phyloP scores from a whole-genome alignment of 2,113 vertebrate genomes.

The Bujurquina vittata region DNA sequence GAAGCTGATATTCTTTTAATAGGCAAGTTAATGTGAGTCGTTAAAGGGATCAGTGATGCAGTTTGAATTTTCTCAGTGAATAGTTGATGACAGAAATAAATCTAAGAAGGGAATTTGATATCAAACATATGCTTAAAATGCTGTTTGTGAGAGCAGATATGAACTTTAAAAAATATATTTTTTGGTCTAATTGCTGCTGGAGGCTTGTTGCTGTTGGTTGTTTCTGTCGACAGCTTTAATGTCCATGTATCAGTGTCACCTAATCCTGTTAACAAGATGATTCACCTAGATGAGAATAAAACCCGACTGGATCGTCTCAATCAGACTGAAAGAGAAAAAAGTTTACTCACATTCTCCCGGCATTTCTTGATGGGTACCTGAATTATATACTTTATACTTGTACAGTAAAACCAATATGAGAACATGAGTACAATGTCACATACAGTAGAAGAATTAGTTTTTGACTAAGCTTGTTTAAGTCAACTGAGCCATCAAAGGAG shows the following conservation, averaged over 20 bases:
- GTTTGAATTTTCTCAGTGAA: background rate
- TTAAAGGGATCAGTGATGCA: slow-evolving; percentile 7
- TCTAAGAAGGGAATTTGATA: background rate
- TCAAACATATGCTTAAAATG: background rate
- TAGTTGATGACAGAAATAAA: background rate
- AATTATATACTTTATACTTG: background rate
- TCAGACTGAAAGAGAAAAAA: background rate
- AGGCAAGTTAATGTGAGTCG: background rate
- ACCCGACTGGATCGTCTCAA: background rate
- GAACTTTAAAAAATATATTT: background rate
- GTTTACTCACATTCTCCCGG: too few relatives aligned
- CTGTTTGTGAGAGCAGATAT: background rate
- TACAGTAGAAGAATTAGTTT: too few relatives aligned
- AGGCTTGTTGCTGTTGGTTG: background rate
- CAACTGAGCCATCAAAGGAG: background rate
- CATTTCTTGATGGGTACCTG: background rate
- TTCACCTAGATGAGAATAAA: background rate
- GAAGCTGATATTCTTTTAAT: background rate
- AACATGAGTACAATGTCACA: background rate
- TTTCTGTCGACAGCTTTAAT: background rate
- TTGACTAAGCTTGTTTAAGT: background rate
- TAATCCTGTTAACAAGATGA: background rate
- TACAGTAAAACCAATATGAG: background rate
- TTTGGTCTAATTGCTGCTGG: background rate
- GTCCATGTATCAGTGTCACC: background rate